Evolutionary conservation across 1,140 invertebrate species (phyloP), one percentile per base, ranked within the genome.

Genomic region (Marisa cornuarietis): DNA sequence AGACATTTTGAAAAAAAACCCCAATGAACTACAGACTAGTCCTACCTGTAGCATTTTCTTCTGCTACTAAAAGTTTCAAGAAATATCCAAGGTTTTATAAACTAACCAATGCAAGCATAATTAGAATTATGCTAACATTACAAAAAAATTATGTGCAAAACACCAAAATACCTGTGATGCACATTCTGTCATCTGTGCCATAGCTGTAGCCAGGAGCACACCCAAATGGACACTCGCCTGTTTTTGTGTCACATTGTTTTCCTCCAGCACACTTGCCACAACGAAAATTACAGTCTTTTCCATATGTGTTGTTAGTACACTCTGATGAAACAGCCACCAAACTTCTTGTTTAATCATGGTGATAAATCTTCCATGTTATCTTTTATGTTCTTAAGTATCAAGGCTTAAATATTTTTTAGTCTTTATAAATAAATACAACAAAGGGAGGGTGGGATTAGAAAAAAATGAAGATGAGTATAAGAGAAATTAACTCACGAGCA

Each of bases 161-260:
- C 16, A 22, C 42, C 16, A 20, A 74, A 82, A 80, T 75, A 84
- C 83, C 26, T 71, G 61, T 76, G 22, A 80, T 26, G 66, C 83
- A 84, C 61, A 42, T 62, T 4, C 63, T 49, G 51, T 65, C 71
- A 61, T 51, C 71, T 63, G 22, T n/a, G 14, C 31, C 71, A 49
- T 82, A 84, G 14, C 31, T 62, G 42, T 82, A 84, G 7, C 83
- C 83, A 69, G 65, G 58, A 65, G 71, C 79, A 79, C 83, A 84
- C 31, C 81, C 81, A 22, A 62, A 10, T 22, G 68, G 76, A 71
- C 82, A 84, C 24, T 52, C 22, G 31, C 84, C 84, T n/a, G 74
- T 79, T n/a, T 58, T 71, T 14, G 26, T n/a, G 54, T 83, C 77
- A 80, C 82, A 84, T 3, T 49, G 26, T 13, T 75, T 74, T 13